Evolutionary conservation across 2,888 invertebrate genomes (phyloP), one percentile per base, ranked within the genome.

Genomic region (Saturnia pavonia): DNA sequence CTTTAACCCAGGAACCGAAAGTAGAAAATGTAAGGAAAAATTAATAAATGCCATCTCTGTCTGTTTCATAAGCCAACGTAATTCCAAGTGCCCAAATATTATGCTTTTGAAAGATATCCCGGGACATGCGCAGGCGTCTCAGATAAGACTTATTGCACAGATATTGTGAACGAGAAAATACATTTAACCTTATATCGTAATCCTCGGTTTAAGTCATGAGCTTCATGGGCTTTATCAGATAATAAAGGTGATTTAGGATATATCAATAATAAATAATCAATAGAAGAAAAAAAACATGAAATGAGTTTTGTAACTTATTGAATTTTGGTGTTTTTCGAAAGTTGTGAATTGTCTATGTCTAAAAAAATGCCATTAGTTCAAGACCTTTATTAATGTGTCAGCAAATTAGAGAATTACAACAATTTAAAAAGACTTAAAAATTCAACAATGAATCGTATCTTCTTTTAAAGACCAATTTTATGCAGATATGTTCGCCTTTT

Each of bases 71-170:
- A 73, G 70, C 68, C 70, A 74, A 75, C 76, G 77, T 57, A 71
- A 71, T 69, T 69, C 71, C 78, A 80, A 86, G 82, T 83, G 81
- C 82, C 86, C 86, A 90, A 90, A 91, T 88, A 90, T 90, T 89
- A 80, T 86, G 85, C 77, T 84, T 83, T 81, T 77, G 75, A 80
- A 73, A 86, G 84, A 86, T 84, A 86, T 77, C 75, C 70, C 74
- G 78, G 76, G 80, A 83, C 80, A 80, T 77, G 80, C 80, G 76
- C 82, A 80, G 80, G 78, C 83, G 78, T 76, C 74, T 65, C 70
- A 82, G 89, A 90, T 88, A 88, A 88, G 73, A 74, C 77, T 74
- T 78, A 78, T 77, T 77, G 82, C 78, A 77, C 74, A 75, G 78
- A 85, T 85, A 87, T 85, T 85, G 83, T 79, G 72, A 74, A 73